phyloP scores from a whole-genome alignment of 2,797 vertebrate species.

The Distichodus sexfasciatus region DNA sequence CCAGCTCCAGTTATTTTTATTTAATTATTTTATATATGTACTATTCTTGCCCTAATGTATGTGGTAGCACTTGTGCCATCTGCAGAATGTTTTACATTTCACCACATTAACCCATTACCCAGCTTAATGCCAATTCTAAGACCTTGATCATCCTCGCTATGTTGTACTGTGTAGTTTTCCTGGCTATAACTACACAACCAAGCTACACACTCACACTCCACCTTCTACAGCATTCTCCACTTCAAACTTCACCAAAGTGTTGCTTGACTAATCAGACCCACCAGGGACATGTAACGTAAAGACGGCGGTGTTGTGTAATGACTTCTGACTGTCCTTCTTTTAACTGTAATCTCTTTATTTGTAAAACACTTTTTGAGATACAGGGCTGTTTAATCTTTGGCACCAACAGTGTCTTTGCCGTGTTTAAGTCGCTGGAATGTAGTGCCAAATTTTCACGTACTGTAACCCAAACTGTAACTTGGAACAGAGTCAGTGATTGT shows the following conservation, averaged over 20 bases:
- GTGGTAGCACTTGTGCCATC: too few species aligned
- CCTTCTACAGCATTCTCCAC: background rate
- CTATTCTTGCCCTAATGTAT: too few species aligned
- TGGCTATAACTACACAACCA: background rate
- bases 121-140: background rate
- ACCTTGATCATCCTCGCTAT: background rate
- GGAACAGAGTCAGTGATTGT: background rate
- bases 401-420: background rate
- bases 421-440: background rate
- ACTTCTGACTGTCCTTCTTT: background rate
- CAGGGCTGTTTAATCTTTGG: background rate
- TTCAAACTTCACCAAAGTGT: slow-evolving; percentile 8
- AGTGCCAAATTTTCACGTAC: background rate
- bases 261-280: slow-evolving; percentile 3
- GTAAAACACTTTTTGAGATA: background rate
- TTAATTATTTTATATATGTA: too few species aligned
- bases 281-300: background rate
- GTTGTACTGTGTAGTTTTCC: background rate
- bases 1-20: too few species aligned
- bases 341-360: background rate
- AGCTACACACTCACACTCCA: too few species aligned
- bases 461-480: background rate
- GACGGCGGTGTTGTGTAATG: background rate
- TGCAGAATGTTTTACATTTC: too few species aligned
- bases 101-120: too few species aligned